A percentile compares a stretch with the other conserved stretches of the same genome.
These are phyloP conservation scores for Grantiella picta DNA, from an alignment of 2,113 vertebrate genomes.

Conservation along the genomic window DNA sequence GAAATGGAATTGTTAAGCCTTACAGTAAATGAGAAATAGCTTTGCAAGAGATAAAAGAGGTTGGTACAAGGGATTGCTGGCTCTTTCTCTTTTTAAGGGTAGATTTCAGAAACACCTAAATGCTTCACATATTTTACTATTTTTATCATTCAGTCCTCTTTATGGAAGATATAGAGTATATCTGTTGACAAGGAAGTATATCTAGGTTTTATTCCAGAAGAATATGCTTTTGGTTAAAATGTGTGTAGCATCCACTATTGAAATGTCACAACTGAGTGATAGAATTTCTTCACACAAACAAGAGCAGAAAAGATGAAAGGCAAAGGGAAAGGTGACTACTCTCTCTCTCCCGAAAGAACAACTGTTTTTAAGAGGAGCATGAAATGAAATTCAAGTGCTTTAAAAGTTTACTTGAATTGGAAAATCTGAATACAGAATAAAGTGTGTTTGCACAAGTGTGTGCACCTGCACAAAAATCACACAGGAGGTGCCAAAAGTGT, in stretches of 20 bases:
- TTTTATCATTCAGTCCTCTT: constrained; percentile 8
- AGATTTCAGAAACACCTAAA: constrained; percentile 29
- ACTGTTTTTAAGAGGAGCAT: not conserved
- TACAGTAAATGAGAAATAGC: not conserved
- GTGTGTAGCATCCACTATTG: not conserved
- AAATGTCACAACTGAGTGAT: constrained; percentile 45
- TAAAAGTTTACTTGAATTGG: not conserved
- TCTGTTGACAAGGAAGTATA: constrained; percentile 37
- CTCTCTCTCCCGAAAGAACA: not conserved
- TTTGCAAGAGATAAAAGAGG: constrained; percentile 8
- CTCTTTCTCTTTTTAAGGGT: constrained; percentile 21
- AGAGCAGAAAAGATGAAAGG: not conserved
- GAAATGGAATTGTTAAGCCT: not conserved
- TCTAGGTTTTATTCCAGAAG: constrained; percentile 34
- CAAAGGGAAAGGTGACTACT: not conserved
- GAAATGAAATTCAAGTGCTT: not conserved
- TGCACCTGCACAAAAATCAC: not conserved
- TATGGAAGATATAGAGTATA: not conserved
- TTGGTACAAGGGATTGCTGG: not conserved
- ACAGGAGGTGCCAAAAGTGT: not conserved
- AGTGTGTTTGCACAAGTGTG: not conserved
- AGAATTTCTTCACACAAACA: constrained; percentile 3
- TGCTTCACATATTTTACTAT: not conserved
- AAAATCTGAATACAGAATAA: not conserved
- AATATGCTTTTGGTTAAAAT: constrained; percentile 24